These are phyloP conservation scores for Drosophila setifemur DNA, from an alignment of 1,140 invertebrate genomes.

Conservation along the genomic window DNA sequence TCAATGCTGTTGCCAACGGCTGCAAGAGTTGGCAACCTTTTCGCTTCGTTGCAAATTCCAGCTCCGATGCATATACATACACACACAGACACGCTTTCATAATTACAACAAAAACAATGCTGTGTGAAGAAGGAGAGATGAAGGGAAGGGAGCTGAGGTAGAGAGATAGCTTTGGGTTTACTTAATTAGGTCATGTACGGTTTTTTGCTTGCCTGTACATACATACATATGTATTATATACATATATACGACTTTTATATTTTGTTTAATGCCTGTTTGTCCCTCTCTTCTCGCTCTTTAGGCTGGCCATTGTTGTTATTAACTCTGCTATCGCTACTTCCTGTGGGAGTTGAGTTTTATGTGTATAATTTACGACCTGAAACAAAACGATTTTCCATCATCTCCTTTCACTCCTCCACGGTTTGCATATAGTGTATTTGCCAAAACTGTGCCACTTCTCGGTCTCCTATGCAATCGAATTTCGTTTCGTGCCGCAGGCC, in stretches of 20 bases:
- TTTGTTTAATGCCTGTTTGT: constrained; percentile 28
- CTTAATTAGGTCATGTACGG: constrained; percentile 78
- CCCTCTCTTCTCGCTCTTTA: not conserved
- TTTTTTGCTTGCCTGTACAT: constrained; percentile 52
- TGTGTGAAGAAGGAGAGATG: not conserved
- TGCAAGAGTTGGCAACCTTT: constrained; percentile 71
- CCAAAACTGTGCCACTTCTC: constrained; percentile 47
- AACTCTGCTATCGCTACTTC: constrained; percentile 59
- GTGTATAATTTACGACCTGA: constrained; percentile 56
- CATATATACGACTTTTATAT: constrained; percentile 48
- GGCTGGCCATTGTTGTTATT: constrained; percentile 41
- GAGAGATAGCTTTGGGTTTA: constrained; percentile 43
- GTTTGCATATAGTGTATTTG: no score
- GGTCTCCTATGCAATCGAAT: constrained; percentile 12
- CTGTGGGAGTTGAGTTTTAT: constrained; percentile 53
- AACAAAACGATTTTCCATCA: constrained; percentile 47
- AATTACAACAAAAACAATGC: constrained; percentile 57
- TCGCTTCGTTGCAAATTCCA: constrained; percentile 76
- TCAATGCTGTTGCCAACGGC: constrained; percentile 54
- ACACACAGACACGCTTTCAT: constrained; percentile 57
- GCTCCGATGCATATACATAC: constrained; percentile 64
- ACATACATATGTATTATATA: not conserved
- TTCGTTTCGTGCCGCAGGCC: constrained; percentile 30
- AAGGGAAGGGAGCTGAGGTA: not conserved
- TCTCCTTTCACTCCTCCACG: not conserved